Percentiles rank a stretch among this genome's conserved stretches.
Conservation (phyloP, 2,888 invertebrate species). For the Pediacus dermestoides region DNA sequence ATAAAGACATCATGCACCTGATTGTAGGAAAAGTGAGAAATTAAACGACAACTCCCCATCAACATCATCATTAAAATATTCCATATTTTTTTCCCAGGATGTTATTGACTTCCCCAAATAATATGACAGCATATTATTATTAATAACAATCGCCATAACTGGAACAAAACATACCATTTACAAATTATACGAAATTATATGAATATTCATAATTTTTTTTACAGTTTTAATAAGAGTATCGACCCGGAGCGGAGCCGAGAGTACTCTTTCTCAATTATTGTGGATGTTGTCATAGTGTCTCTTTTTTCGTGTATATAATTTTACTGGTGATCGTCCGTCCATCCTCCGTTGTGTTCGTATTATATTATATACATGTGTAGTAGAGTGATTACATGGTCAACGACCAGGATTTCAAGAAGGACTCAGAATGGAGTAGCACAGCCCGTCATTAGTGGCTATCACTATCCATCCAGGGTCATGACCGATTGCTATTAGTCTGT, state of each 20-base stretch:
- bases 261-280: slow-evolving; percentile 18
- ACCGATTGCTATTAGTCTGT: slow-evolving; percentile 30
- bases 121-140: slow-evolving; percentile 6
- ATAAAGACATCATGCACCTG: no score
- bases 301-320: background rate
- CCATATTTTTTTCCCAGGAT: slow-evolving; percentile 8
- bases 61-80: no score
- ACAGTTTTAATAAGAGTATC: slow-evolving; percentile 26
- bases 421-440: slow-evolving; percentile 16
- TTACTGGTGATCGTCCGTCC: no score
- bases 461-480: slow-evolving; percentile 27
- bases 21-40: no score
- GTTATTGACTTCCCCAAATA: slow-evolving; percentile 5
- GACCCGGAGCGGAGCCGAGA: slow-evolving; percentile 21
- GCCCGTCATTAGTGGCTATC: slow-evolving; percentile 27
- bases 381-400: slow-evolving; percentile 23
- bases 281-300: slow-evolving; percentile 14
- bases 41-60: no score
- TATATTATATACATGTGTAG: slow-evolving; percentile 13
- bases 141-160: slow-evolving; percentile 17
- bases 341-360: no score
- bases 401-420: slow-evolving; percentile 19
- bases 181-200: slow-evolving; percentile 24
- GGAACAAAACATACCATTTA: slow-evolving; percentile 23
- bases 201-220: slow-evolving; percentile 25